Conservation (phyloP, 2,113 vertebrate species). For the Columbina picui region DNA sequence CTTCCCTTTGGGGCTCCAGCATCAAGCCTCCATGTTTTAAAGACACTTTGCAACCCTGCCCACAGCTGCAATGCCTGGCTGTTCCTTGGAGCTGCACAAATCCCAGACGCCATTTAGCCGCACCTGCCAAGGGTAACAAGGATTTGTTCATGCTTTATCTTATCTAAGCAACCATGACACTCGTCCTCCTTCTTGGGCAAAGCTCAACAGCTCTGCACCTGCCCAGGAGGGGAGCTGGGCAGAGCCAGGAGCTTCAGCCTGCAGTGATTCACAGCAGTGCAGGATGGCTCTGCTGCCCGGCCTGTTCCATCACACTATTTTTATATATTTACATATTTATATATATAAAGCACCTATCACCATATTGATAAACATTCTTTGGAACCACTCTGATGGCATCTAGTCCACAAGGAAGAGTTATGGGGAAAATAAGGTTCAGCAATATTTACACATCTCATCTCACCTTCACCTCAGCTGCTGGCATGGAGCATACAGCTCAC, state of each 20-base stretch:
- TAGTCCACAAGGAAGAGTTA: neutral
- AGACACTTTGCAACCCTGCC: neutral
- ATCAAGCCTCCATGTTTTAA: neutral
- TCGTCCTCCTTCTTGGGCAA: neutral
- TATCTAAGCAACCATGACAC: neutral
- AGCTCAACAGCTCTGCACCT: conserved; percentile 8
- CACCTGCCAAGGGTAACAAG: neutral
- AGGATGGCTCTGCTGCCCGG: neutral
- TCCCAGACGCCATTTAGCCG: neutral
- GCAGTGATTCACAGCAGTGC: neutral
- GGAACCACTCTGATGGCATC: too few species aligned
- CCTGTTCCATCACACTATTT: neutral
- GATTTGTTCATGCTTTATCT: neutral
- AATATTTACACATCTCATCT: neutral
- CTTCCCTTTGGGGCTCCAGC: neutral
- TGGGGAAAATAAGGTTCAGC: neutral
- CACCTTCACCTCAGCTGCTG: neutral
- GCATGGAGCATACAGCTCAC: neutral
- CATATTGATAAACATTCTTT: too few species aligned
- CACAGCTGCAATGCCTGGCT: neutral
- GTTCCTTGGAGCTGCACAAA: neutral
- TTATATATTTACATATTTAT: too few species aligned
- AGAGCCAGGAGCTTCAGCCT: neutral
- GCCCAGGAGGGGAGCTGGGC: neutral
- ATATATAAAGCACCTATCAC: too few species aligned